phyloP scores from a whole-genome alignment of 1,140 invertebrate genomes.

The Apis mellifera region DNA sequence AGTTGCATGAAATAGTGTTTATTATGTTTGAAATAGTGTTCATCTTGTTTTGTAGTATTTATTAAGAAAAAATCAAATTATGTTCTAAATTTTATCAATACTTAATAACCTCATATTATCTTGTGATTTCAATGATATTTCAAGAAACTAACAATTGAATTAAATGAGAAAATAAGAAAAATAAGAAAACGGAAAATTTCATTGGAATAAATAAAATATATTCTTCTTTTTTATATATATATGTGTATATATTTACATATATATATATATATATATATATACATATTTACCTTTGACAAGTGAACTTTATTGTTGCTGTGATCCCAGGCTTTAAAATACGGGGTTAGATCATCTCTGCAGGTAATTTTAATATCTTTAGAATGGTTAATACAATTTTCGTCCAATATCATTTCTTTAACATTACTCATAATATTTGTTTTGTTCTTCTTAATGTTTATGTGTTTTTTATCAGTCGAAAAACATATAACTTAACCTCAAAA shows the following conservation, averaged over 20 bases:
- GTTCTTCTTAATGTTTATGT: not conserved
- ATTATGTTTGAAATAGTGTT: not conserved
- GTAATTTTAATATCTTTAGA: slow-evolving; percentile 40
- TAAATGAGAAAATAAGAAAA: not conserved
- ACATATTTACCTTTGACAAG: slow-evolving; percentile 49
- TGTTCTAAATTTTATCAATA: not conserved
- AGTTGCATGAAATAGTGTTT: not conserved
- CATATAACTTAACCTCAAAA: slow-evolving; percentile 13
- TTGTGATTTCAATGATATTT: not conserved
- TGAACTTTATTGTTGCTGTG: slow-evolving; percentile 71
- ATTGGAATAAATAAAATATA: not conserved
- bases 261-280: slow-evolving; percentile 46
- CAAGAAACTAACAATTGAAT: not conserved
- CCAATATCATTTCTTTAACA: not conserved
- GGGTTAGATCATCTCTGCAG: slow-evolving; percentile 59
- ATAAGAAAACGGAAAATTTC: not conserved
- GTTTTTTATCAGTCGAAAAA: no score
- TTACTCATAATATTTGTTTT: not conserved
- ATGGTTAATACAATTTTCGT: not conserved
- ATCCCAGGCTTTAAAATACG: slow-evolving; percentile 67
- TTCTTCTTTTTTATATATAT: slow-evolving; percentile 26
- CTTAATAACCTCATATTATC: not conserved
- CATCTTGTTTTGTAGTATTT: not conserved
- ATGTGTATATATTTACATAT: slow-evolving; percentile 48
- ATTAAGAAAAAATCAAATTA: not conserved